Evolutionary conservation across 2,888 invertebrate genomes (phyloP), one percentile per base, ranked within the genome.

Genomic region (Amblyteles armatorius): DNA sequence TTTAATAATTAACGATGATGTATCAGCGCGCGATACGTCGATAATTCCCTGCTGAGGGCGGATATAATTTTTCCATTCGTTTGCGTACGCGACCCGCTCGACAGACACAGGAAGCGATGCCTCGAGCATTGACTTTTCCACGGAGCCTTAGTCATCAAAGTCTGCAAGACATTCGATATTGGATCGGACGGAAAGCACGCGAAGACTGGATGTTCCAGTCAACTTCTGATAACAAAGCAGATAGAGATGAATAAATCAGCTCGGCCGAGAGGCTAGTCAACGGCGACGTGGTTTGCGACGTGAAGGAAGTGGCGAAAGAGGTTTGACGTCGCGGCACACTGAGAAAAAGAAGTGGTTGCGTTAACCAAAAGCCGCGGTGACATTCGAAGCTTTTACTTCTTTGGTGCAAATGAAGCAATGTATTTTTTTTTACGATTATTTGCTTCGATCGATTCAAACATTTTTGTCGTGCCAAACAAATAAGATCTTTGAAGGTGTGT

Each of bases 1-100:
- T 16, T 40, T 3, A 55, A 55, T 55, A 57, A 72, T 52, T 52
- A 76, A 76, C 50, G 65, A 29, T 48, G 33, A 26, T 40, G 63
- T 86, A 86, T 86, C 85, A 82, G 67, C 82, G 81, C 67, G 73
- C 36, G 36, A 36, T 36, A 84, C 69, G 83, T 73, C 65, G 82
- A 48, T 60, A 19, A 73, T 57, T 26, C 63, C 52, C 26, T 60
- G 44, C 80, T 79, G 72, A 72, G 36, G 72, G 19, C 11, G 55
- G 19, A 55, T 72, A 57, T 22, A 55, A 57, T 57, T 44, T 73
- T 73, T 73, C 40, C 57, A 40, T 57, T 26, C n/a, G 57, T 5
- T 57, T 57, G 26, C 2, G 26, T 74, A 69, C 29, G 36, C 77
- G 48, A 63, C 52, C 6, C 19, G 2, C 19, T 3, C 22, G 26